Evolutionary conservation across 1,140 invertebrate species (phyloP).

Genomic region (Aphaenogaster floridana): DNA sequence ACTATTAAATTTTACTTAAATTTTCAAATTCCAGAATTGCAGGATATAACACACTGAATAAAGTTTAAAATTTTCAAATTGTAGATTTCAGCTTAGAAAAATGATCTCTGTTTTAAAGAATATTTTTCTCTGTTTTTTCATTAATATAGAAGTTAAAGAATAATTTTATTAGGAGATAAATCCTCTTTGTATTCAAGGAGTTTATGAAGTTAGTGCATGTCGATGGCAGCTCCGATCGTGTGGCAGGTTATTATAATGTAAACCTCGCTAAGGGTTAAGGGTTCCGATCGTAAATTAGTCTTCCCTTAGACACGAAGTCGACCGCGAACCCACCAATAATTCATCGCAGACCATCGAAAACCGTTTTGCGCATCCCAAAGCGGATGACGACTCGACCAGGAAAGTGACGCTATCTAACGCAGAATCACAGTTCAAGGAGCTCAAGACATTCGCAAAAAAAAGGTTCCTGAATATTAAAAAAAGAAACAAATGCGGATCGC

Average conservation of each 20-base stretch:
- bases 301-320: constrained; percentile 64
- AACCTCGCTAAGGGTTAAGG: constrained; percentile 33
- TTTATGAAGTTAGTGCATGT: constrained; percentile 17
- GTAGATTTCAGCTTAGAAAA: background rate
- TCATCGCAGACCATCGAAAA: constrained; percentile 65
- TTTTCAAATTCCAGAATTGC: background rate
- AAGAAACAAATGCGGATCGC: background rate
- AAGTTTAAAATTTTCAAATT: background rate
- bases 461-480: background rate
- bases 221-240: constrained; percentile 44
- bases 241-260: constrained; percentile 62
- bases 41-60: background rate
- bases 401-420: background rate
- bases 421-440: background rate
- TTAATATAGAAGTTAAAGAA: background rate
- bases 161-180: background rate
- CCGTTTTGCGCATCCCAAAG: constrained; percentile 20
- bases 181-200: background rate
- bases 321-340: constrained; percentile 70
- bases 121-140: background rate
- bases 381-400: background rate
- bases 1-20: background rate
- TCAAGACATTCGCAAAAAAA: background rate
- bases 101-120: background rate
- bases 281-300: constrained; percentile 70